These are phyloP conservation scores for Uropetala carovei DNA, from an alignment of 2,888 invertebrate genomes.

Conservation along the genomic window DNA sequence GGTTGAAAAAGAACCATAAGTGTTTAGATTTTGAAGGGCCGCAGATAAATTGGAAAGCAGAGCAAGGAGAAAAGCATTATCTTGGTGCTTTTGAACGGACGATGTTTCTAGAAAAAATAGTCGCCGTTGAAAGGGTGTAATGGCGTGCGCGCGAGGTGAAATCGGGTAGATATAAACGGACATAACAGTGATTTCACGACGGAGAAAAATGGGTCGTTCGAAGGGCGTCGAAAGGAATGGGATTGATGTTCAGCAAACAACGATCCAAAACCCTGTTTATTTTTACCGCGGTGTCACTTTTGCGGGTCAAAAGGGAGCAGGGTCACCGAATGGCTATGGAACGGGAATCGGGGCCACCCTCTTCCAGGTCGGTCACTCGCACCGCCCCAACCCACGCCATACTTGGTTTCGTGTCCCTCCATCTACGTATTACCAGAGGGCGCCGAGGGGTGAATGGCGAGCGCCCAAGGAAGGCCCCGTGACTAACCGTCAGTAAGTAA, in stretches of 20 bases:
- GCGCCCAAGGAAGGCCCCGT: too few species aligned
- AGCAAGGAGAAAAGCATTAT: too few species aligned
- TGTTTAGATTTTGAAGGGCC: too few species aligned
- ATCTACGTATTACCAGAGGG: neutral
- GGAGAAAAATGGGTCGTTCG: neutral
- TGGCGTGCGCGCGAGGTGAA: too few species aligned
- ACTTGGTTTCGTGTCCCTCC: neutral
- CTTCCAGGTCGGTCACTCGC: neutral
- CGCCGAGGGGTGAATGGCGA: neutral
- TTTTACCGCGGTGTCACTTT: constrained; percentile 18
- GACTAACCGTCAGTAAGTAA: too few species aligned
- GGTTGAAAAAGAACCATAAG: too few species aligned
- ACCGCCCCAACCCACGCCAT: neutral
- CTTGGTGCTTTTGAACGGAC: too few species aligned
- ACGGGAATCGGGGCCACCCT: constrained; percentile 33
- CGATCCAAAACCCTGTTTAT: neutral
- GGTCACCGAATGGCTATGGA: neutral
- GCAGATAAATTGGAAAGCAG: too few species aligned
- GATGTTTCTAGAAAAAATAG: too few species aligned
- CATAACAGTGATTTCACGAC: neutral
- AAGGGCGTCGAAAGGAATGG: neutral
- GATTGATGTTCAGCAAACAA: neutral
- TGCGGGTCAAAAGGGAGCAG: constrained; percentile 18
- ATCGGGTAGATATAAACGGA: too few species aligned
- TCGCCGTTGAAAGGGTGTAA: too few species aligned